Conservation (phyloP, 2,113 vertebrate genomes). For the Saccopteryx leptura region DNA sequence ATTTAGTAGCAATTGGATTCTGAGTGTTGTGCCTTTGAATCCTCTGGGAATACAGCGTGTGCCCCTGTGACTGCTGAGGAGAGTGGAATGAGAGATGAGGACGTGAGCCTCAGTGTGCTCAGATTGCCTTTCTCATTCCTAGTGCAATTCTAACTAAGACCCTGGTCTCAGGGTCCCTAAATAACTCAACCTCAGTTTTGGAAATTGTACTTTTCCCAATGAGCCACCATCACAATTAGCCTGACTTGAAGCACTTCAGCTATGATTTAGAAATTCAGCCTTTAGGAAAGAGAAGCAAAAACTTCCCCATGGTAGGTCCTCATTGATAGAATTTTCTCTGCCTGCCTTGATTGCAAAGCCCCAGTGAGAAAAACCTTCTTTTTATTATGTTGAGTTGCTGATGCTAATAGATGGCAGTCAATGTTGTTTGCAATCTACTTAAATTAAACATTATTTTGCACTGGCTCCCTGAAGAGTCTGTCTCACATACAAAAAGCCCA, state of each 20-base stretch:
- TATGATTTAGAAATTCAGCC: conserved; percentile 25
- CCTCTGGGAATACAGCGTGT: neutral
- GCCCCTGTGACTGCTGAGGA: neutral
- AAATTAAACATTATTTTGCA: conserved; percentile 74
- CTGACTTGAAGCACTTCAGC: conserved; percentile 2
- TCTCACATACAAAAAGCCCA: neutral
- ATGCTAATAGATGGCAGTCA: conserved; percentile 55
- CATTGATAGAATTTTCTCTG: conserved; percentile 45
- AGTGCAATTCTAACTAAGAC: neutral
- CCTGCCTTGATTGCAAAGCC: conserved; percentile 46
- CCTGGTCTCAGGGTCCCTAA: neutral
- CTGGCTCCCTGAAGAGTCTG: conserved; percentile 59
- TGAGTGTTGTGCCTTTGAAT: neutral
- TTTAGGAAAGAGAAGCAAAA: conserved; percentile 1
- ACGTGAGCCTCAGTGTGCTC: neutral
- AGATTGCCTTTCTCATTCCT: conserved; percentile 22
- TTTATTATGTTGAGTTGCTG: conserved; percentile 59
- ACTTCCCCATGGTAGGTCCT: neutral
- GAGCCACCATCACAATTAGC: neutral
- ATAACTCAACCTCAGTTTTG: neutral
- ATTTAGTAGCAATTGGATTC: neutral
- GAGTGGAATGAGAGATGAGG: neutral
- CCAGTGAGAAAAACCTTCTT: conserved; percentile 47
- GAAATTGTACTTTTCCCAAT: neutral
- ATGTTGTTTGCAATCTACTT: conserved; percentile 66